A percentile compares a stretch with the other conserved stretches of the same genome.
Evolutionary conservation across 2,888 invertebrate species (phyloP).

Genomic region (Sceliomorpha sp.): DNA sequence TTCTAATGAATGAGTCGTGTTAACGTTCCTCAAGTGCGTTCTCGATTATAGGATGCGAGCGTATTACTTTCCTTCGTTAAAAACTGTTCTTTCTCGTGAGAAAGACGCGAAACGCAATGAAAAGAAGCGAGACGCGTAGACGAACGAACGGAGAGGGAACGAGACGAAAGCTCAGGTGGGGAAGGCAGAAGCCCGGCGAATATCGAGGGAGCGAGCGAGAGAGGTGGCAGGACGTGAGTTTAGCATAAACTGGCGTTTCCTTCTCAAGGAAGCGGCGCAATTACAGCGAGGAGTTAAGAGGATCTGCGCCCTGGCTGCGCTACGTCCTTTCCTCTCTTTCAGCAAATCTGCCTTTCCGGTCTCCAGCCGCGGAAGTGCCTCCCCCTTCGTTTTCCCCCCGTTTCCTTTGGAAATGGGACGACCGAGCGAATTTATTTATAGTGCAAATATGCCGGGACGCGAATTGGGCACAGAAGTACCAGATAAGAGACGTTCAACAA

Average conservation of each 20-base stretch:
- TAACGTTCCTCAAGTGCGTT: neutral
- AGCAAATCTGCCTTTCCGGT: slow-evolving; percentile 58
- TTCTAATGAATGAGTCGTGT: no score
- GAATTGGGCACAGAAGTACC: no score
- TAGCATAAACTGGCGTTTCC: slow-evolving; percentile 67
- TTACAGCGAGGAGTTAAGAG: slow-evolving; percentile 67
- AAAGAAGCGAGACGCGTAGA: neutral
- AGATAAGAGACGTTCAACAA: no score
- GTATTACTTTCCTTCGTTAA: no score
- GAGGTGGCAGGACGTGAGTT: slow-evolving; percentile 55
- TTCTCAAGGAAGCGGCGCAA: slow-evolving; percentile 66
- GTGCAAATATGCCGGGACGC: no score
- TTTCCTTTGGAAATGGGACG: slow-evolving; percentile 36
- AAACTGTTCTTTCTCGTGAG: neutral
- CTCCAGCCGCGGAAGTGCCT: slow-evolving; percentile 64
- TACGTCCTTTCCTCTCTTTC: slow-evolving; percentile 48
- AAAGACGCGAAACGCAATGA: neutral
- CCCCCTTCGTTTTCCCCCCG: slow-evolving; percentile 13
- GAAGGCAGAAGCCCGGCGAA: slow-evolving; percentile 37
- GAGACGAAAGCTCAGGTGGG: slow-evolving; percentile 34
- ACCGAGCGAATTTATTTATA: neutral
- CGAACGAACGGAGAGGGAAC: neutral
- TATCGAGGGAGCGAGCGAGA: slow-evolving; percentile 39
- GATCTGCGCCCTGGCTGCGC: slow-evolving; percentile 64
- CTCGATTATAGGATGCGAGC: neutral